Percentiles rank a stretch among this genome's conserved stretches.
These are phyloP conservation scores for Ceratotherium simum DNA, from an alignment of 2,113 vertebrate species.

Conservation along the genomic window DNA sequence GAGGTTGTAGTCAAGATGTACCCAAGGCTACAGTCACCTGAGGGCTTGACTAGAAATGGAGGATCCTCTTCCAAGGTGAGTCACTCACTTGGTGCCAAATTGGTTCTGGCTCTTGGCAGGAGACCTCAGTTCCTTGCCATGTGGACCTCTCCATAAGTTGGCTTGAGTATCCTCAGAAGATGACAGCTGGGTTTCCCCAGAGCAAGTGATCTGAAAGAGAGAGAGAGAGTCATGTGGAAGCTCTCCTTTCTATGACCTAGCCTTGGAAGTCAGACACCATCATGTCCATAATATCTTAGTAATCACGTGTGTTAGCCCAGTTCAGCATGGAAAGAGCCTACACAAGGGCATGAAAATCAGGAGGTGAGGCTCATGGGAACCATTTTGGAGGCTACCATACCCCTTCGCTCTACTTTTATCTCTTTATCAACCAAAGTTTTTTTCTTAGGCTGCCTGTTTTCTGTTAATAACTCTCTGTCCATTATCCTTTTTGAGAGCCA, in stretches of 20 bases:
- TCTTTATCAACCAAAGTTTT: neutral
- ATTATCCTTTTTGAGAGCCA: neutral
- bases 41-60: neutral
- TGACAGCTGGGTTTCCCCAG: neutral
- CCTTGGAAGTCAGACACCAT: neutral
- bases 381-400: neutral
- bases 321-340: neutral
- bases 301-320: accelerated
- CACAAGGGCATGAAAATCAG: too few species aligned
- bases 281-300: neutral
- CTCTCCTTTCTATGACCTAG: neutral
- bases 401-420: neutral
- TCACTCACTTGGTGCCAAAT: neutral
- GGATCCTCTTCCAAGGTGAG: neutral
- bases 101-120: neutral
- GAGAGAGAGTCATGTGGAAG: accelerated
- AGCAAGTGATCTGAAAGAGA: neutral
- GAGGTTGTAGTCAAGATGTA: neutral
- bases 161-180: neutral
- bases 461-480: neutral
- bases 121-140: neutral
- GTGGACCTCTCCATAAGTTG: accelerated
- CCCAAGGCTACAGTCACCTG: accelerated
- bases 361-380: neutral
- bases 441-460: neutral